Evolutionary conservation across 2,888 invertebrate species (phyloP).

Genomic region (Campopleginae sp.): DNA sequence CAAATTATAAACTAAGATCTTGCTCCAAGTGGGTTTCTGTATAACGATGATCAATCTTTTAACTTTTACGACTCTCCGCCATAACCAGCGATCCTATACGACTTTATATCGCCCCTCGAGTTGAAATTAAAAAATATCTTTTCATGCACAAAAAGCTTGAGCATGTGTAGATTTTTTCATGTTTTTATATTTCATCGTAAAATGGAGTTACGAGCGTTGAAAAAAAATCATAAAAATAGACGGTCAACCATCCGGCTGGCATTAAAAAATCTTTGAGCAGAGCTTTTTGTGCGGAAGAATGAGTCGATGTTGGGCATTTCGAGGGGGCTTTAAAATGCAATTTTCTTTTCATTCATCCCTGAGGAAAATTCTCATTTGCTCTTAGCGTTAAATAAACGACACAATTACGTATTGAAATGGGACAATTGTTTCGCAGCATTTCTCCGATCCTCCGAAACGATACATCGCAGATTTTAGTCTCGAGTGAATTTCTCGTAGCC

Average conservation of each 20-base stretch:
- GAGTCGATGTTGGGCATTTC: not conserved
- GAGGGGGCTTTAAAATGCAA: not conserved
- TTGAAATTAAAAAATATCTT: not conserved
- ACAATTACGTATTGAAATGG: not conserved
- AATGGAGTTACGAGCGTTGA: not conserved
- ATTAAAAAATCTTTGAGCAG: not conserved
- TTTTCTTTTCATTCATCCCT: not conserved
- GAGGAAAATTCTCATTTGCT: not conserved
- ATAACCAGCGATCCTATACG: not conserved
- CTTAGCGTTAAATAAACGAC: not conserved
- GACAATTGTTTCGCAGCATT: not conserved
- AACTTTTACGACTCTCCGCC: constrained; percentile 32
- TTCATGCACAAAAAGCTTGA: no score
- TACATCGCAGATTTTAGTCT: not conserved
- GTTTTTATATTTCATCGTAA: not conserved
- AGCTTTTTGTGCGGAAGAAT: not conserved
- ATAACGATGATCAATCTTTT: constrained; percentile 33
- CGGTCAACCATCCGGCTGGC: not conserved
- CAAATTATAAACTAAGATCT: constrained; percentile 52
- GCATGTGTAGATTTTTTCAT: not conserved
- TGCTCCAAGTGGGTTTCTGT: not conserved
- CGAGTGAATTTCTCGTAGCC: not conserved
- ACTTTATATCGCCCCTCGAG: constrained; percentile 16
- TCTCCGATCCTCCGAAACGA: no score
- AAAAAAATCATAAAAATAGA: constrained; percentile 13